These are phyloP conservation scores for Psilopogon haemacephalus DNA, from an alignment of 2,113 vertebrate species.

Conservation along the genomic window DNA sequence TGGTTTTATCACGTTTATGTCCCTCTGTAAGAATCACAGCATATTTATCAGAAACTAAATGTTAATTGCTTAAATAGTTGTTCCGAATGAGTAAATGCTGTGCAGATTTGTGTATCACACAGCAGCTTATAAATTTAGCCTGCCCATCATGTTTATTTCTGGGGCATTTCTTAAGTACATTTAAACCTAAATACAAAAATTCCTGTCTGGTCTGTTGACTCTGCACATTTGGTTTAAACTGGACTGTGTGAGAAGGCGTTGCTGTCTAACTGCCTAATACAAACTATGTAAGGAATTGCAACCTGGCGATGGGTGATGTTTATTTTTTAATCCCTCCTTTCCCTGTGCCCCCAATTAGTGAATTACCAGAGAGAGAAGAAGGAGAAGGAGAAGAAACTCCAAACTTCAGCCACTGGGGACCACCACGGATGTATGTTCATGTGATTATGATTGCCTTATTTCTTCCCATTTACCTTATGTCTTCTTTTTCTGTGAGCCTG, in stretches of 20 bases:
- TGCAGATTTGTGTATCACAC: conserved; percentile 1
- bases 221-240: conserved; percentile 24
- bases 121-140: conserved; percentile 48
- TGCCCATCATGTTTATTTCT: conserved; percentile 47
- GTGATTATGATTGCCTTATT: background rate
- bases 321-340: background rate
- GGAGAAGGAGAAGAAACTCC: conserved; percentile 98
- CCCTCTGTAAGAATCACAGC: background rate
- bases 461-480: background rate
- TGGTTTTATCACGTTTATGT: conserved; percentile 28
- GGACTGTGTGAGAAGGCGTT: background rate
- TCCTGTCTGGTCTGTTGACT: conserved; percentile 49
- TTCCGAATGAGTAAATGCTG: background rate
- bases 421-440: conserved; percentile 83
- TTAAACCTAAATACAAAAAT: conserved; percentile 55
- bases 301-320: background rate
- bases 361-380: conserved; percentile 92
- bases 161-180: conserved; percentile 43
- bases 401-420: conserved; percentile 94
- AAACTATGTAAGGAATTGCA: conserved; percentile 23
- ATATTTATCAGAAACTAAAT: conserved; percentile 34
- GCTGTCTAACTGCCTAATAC: conserved; percentile 3
- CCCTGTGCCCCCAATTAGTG: conserved; percentile 71
- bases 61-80: background rate
- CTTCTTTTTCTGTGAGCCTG: background rate